Conservation (phyloP, 53 echinoderm and acorn worm species). For the Henricia sp. region DNA sequence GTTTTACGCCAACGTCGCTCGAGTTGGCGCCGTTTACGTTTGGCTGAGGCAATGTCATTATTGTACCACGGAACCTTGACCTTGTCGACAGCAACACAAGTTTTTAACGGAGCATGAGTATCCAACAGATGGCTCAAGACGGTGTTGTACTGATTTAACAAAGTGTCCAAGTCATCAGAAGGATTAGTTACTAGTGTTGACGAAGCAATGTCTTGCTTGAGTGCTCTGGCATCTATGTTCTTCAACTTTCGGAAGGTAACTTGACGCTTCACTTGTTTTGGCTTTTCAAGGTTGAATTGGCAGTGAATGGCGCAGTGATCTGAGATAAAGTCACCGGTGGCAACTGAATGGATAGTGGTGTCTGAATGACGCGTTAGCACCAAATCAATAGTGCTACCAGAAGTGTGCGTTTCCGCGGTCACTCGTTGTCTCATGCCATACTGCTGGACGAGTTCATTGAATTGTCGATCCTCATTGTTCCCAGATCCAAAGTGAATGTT, state of each 20-base stretch:
- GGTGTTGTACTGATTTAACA: no score
- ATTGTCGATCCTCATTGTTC: background rate
- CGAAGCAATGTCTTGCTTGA: no score
- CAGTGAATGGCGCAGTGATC: constrained; percentile 29
- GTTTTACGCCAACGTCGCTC: no score
- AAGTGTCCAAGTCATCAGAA: no score
- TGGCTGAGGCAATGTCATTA: no score
- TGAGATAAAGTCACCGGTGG: background rate
- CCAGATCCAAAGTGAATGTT: constrained; percentile 15
- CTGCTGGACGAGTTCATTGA: constrained; percentile 11
- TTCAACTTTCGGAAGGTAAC: background rate
- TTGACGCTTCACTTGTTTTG: background rate
- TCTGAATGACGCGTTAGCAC: constrained; percentile 23
- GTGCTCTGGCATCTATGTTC: no score
- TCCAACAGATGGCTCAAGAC: no score
- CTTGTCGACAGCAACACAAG: no score
- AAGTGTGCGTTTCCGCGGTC: constrained; percentile 8
- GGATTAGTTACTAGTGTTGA: no score
- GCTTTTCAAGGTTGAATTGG: background rate
- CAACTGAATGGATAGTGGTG: constrained; percentile 6
- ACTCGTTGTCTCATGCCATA: constrained; percentile 17
- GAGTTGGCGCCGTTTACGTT: no score
- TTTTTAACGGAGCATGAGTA: no score
- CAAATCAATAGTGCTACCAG: constrained; percentile 17
- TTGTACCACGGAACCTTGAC: no score